These are phyloP conservation scores for Cynopterus brachyotis DNA, from an alignment of 2,113 vertebrate species.

Conservation along the genomic window DNA sequence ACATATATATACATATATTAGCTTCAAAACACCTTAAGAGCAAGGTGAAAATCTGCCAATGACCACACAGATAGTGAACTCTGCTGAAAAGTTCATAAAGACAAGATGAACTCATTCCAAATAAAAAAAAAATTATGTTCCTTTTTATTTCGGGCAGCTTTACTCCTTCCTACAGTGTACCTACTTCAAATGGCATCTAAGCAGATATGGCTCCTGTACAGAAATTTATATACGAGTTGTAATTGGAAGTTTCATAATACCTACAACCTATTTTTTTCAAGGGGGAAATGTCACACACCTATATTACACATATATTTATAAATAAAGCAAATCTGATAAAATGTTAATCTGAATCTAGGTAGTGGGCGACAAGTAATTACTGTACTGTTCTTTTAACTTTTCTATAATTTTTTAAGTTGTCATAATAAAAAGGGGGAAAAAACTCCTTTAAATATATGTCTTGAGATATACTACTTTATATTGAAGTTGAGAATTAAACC, in stretches of 20 bases:
- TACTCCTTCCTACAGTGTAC: background rate
- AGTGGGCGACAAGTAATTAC: background rate
- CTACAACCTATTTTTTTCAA: background rate
- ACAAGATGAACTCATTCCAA: background rate
- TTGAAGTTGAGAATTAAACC: background rate
- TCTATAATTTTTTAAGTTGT: background rate
- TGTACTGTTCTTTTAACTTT: background rate
- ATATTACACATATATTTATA: background rate
- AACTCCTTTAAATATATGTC: background rate
- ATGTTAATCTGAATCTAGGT: background rate
- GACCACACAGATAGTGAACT: background rate
- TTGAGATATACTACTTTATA: background rate
- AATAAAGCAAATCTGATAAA: background rate
- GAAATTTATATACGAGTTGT: background rate
- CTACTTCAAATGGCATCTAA: background rate
- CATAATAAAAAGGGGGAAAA: background rate
- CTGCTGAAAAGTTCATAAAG: background rate
- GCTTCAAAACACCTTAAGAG: conserved; percentile 15
- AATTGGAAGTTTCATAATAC: conserved; percentile 2
- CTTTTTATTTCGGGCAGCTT: background rate
- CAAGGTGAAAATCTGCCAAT: conserved; percentile 22
- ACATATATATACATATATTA: background rate
- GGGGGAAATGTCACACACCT: background rate
- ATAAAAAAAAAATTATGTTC: conserved; percentile 10
- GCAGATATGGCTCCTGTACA: background rate